Evolutionary conservation across 2,113 vertebrate species (phyloP), one percentile per base, ranked within the genome.

Genomic region (Hyla sarda): DNA sequence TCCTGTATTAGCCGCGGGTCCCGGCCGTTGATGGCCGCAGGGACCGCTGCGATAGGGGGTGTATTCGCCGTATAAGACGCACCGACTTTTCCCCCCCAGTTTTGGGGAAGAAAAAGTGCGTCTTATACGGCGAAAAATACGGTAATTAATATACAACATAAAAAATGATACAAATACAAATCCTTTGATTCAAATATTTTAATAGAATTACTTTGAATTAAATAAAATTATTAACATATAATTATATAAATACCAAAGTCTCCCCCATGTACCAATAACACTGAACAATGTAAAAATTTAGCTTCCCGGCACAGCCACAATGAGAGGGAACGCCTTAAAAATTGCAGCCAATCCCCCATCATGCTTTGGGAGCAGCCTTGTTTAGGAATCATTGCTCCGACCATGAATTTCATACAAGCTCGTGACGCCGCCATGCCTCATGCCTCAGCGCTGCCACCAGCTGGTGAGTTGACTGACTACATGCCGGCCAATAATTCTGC

Each of bases 221-320:
- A 80, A 80, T 80, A 80, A 34, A 62, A 60, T 32, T 6, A n/a
- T 56, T n/a, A 28, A 34, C 65, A 78, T 78, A 78, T 21, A 78
- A 32, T 56, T 37, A 41, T 58, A 62, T 62, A 80, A 56, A 80
- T 60, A 37, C n/a, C 12, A 45, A 11, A 45, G 32, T 48, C 28
- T 3, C n/a, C 52, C 28, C 32, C 28, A 1, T 16, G 9, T 17
- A 28, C 5, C 72, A 23, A 8, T 48, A 52, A 76, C 74, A 47
- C 47, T 30, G 14, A 21, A 76, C 45, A 19, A 13, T 28, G 17
- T 6, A 52, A 32, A 28, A 77, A 12, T n/a, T 28, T 14, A 3
- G 0, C 1, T n/a, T n/a, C 52, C 76, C 11, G 17, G 16, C 28
- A 19, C 76, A 79, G 77, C 47, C 45, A 30, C 25, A 6, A 23